A percentile compares a stretch with the other conserved stretches of the same genome.
These are phyloP conservation scores for Oncorhynchus mykiss DNA, from an alignment of 2,113 vertebrate genomes.

Conservation along the genomic window DNA sequence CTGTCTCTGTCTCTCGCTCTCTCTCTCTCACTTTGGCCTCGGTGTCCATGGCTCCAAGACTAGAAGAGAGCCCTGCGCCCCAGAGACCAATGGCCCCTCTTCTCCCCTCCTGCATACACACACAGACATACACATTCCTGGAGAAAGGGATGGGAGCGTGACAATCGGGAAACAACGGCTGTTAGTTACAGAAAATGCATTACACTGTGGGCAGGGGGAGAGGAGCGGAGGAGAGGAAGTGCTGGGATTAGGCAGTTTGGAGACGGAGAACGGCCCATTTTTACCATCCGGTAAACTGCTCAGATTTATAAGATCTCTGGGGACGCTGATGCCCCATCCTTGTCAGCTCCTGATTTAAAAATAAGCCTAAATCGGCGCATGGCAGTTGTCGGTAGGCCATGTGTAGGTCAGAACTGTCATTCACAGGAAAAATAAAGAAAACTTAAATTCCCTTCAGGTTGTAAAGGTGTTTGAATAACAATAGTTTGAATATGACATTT, in stretches of 20 bases:
- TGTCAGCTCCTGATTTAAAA: conserved; percentile 84
- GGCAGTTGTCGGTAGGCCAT: conserved; percentile 76
- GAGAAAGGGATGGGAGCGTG: conserved; percentile 94
- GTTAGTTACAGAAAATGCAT: conserved; percentile 99
- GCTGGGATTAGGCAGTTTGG: conserved; percentile 89
- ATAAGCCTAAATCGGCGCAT: conserved; percentile 87
- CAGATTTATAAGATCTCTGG: conserved; percentile 94
- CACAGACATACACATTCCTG: conserved; percentile 83
- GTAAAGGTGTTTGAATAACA: too few relatives aligned
- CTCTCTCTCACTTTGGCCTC: conserved; percentile 68
- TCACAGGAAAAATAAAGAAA: not conserved
- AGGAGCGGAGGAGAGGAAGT: conserved; percentile 91
- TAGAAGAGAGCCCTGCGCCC: conserved; percentile 82
- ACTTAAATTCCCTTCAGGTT: conserved; percentile 1
- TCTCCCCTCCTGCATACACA: conserved; percentile 39
- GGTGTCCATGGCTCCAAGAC: conserved; percentile 74
- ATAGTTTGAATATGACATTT: too few relatives aligned
- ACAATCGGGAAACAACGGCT: conserved; percentile 99
- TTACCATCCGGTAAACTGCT: conserved; percentile 89
- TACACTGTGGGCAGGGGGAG: conserved; percentile 85
- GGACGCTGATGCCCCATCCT: conserved; percentile 77
- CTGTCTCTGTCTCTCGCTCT: conserved; percentile 45
- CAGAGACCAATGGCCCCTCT: conserved; percentile 1
- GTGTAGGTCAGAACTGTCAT: conserved; percentile 62
- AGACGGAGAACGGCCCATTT: conserved; percentile 76